Evolutionary conservation across 2,113 vertebrate genomes (phyloP).

Genomic region (Illadopsis cleaveri): DNA sequence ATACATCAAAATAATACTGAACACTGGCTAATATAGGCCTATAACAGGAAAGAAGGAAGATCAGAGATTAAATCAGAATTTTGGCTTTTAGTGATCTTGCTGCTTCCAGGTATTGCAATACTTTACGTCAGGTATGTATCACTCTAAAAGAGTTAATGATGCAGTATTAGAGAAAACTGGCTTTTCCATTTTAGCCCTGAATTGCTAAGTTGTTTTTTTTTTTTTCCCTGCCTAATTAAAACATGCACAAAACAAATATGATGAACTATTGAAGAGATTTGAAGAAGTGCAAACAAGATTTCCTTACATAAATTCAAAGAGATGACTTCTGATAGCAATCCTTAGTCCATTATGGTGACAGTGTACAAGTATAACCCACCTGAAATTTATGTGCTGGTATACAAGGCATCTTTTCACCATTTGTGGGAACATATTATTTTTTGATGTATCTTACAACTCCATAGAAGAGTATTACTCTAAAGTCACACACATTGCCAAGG

Average conservation of each 20-base stretch:
- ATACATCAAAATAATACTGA: conserved; percentile 44
- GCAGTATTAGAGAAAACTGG: not conserved
- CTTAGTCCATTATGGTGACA: not conserved
- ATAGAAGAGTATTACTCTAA: not conserved
- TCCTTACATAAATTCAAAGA: not conserved
- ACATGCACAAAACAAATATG: not conserved
- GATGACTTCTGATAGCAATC: not conserved
- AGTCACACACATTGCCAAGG: not conserved
- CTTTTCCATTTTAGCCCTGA: not conserved
- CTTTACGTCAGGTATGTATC: not conserved
- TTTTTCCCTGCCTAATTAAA: not conserved
- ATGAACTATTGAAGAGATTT: not conserved
- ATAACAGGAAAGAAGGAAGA: not conserved
- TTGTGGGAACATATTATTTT: not conserved
- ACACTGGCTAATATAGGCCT: not conserved
- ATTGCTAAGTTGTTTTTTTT: not conserved
- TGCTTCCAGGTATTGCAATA: not conserved
- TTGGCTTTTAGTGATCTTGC: not conserved
- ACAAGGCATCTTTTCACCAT: not conserved
- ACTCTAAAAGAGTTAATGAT: not conserved
- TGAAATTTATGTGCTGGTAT: not conserved
- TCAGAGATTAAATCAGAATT: conserved; percentile 5
- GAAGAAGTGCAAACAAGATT: not conserved
- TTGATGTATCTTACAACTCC: not conserved
- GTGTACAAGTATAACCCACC: not conserved